Base-by-base conservation (phyloP, 2,113 vertebrate species). In the Podocnemis expansa region DNA sequence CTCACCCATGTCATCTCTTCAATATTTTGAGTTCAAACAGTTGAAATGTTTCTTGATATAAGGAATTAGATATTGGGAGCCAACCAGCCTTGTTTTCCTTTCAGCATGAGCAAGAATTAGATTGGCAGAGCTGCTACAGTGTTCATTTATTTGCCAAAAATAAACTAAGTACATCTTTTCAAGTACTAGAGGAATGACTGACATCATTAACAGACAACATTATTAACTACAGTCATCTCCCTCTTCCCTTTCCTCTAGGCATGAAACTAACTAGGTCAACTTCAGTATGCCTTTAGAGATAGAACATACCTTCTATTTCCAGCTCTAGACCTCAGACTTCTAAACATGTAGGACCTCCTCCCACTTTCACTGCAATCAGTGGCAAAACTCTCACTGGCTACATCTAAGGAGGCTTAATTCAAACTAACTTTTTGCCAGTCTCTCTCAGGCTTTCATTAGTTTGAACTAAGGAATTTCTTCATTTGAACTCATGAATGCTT, bases 71-170 rank as follows among this genome's bases (percentile, higher is more conserved):
- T 87, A 93, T 93, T 96, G 95, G 93, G 80, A 49, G 87, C 80
- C 70, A 93, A 95, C 82, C 89, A 93, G 45, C 80, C 6, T 83
- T 96, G 93, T 93, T 97, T 97, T 96, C 95, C 96, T 93, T 94
- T 93, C 56, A 89, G 91, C 73, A 92, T 67, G 82, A 6, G 29
- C 78, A 63, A 58, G 88, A 97, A 97, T 97, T 94, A 96, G 89
- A 25, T 31, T 54, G 80, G 94, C 80, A 96, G 91, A 96, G 89
- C 88, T 93, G 82, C 87, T 89, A 90, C 78, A 93, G 90, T 91
- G 90, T 93, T 96, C 96, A 96, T 96, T 97, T 97, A 95, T 94
- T 90, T 95, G 84, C 93, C 17, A 90, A 52, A 16, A 91, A 94
- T 84, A 93, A 96, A 95, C 95, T 95, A 93, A 90, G 45, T 84